Base-by-base conservation (phyloP, 2,888 invertebrate species). In the Noctua fimbriata region DNA sequence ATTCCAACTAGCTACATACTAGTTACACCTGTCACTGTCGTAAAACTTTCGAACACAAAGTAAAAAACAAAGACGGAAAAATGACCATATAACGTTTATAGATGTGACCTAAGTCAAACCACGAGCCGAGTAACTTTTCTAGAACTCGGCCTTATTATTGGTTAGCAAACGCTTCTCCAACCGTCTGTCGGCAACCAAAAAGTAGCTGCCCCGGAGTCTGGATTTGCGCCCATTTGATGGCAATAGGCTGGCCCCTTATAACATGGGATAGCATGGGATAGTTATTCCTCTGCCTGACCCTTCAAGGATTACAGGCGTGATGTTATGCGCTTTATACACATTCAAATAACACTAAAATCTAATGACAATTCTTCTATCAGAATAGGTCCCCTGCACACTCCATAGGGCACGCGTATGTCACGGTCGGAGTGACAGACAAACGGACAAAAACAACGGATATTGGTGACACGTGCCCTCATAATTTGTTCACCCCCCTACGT, bases 361-460 rank as follows among this genome's bases (percentile, higher is more conserved):
- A 81, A 79, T 76, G 49, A 71, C 55, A 65, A 65, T 47, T 41
- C 6, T 36, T 47, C 5, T 36, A 69, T 52, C 69, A 81, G 74
- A 87, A 86, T 82, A 79, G 12, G 76, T 65, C 71, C 79, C 47
- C 65, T 28, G 73, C 69, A 72, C 71, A 73, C 74, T 80, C 5
- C 49, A 83, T 58, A 52, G 16, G 76, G 67, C 87, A 87, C 88
- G 78, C 82, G 87, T 76, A 79, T 80, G 79, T 86, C 90, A 85
- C 77, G 65, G 47, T 81, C 69, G 87, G 92, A 92, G 87, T 91
- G 93, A 92, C 92, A 90, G 88, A 91, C 92, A 90, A 89, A 92
- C 93, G 90, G 83, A 92, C 92, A 92, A 91, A 92, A 92, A 92
- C 93, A 92, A 87, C 90, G 92, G 92, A 92, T 91, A 93, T 92